A percentile compares a stretch with the other conserved stretches of the same genome.
phyloP scores from a whole-genome alignment of 2,113 vertebrate genomes.

The Phylloscopus trochilus region DNA sequence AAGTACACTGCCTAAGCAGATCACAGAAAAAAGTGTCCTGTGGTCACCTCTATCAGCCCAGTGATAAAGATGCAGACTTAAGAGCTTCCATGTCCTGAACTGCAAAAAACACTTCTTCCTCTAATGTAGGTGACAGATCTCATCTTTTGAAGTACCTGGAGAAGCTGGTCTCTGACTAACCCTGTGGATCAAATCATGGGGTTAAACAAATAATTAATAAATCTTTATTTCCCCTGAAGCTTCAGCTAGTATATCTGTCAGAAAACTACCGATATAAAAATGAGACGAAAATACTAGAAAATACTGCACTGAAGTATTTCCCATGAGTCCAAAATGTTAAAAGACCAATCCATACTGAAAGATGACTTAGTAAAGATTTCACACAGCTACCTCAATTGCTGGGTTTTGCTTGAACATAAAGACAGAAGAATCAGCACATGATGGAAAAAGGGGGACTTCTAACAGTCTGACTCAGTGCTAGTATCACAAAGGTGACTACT shows the following conservation, averaged over 20 bases:
- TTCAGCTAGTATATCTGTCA: not conserved
- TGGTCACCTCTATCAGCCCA: not conserved
- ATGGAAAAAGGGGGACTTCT: not conserved
- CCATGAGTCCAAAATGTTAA: not conserved
- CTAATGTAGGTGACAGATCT: not conserved
- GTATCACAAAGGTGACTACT: accelerated
- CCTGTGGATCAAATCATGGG: not conserved
- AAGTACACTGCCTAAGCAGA: not conserved
- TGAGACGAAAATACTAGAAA: not conserved
- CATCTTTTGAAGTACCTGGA: not conserved
- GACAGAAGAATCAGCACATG: not conserved
- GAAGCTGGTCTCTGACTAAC: not conserved
- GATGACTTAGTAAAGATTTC: not conserved
- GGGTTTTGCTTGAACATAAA: not conserved
- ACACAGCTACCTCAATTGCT: not conserved
- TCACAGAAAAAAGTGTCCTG: not conserved
- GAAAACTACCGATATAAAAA: not conserved
- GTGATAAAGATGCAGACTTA: not conserved
- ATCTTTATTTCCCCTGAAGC: not conserved
- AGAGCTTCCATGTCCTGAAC: not conserved
- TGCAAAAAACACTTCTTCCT: not conserved
- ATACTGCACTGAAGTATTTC: not conserved
- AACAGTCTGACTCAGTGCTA: not conserved
- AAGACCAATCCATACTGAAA: not conserved
- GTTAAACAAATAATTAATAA: not conserved